Percentiles rank a stretch among this genome's conserved stretches.
Conservation (phyloP, 2,113 vertebrate genomes). For the Clarias gariepinus region DNA sequence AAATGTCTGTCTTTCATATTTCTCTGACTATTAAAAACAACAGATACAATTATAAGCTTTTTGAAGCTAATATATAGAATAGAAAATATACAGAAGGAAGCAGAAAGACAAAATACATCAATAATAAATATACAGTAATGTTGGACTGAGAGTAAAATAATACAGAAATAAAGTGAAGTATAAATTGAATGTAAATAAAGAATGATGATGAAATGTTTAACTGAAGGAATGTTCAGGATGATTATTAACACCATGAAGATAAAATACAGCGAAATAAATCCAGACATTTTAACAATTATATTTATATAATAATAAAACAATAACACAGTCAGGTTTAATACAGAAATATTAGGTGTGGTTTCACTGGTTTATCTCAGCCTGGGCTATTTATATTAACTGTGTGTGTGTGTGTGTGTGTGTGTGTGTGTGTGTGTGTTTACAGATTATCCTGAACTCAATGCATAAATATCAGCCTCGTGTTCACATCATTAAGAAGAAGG, state of each 20-base stretch:
- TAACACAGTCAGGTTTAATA: neutral
- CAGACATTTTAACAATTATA: neutral
- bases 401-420: slow-evolving; percentile 45
- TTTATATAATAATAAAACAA: neutral
- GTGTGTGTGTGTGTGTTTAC: slow-evolving; percentile 36
- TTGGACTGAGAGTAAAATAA: neutral
- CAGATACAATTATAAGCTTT: too few relatives aligned
- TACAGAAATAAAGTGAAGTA: neutral
- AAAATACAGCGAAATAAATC: neutral
- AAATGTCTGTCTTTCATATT: neutral
- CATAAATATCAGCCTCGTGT: slow-evolving; percentile 98
- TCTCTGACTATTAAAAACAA: neutral
- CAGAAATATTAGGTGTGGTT: neutral
- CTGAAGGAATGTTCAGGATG: neutral
- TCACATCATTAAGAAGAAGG: slow-evolving; percentile 99
- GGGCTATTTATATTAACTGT: neutral
- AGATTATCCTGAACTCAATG: slow-evolving; percentile 99
- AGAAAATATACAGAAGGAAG: neutral
- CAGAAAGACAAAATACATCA: neutral
- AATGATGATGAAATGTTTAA: neutral
- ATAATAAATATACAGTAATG: neutral
- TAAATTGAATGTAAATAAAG: neutral
- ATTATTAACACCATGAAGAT: neutral
- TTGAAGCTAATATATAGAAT: too few relatives aligned
- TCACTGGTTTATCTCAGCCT: neutral